These are phyloP conservation scores for Heliconius hortense DNA, from an alignment of 2,888 invertebrate species.

Conservation along the genomic window DNA sequence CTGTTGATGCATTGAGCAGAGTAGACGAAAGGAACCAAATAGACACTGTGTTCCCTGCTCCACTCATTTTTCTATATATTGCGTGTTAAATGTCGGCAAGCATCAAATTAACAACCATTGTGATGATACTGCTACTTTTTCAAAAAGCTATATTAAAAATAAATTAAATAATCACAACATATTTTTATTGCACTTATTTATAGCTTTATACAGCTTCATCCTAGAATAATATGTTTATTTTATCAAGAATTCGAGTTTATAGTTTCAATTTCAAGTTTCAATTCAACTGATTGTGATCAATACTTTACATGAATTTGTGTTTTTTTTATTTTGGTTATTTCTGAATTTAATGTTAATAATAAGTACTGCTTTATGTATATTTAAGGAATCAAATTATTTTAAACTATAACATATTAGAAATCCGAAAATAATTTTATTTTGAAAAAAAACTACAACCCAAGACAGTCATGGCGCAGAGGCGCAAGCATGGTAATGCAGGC, in stretches of 20 bases:
- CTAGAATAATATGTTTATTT: constrained; percentile 26
- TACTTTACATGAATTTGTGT: not conserved
- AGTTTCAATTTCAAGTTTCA: no score
- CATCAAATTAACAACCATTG: no score
- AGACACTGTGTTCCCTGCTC: no score
- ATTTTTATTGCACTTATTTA: constrained; percentile 23
- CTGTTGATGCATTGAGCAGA: no score
- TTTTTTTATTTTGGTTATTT: not conserved
- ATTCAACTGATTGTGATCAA: constrained; percentile 11
- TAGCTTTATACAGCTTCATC: constrained; percentile 18
- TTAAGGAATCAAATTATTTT: not conserved
- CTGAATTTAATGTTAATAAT: not conserved
- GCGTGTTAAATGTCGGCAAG: no score
- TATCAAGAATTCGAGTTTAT: constrained; percentile 28
- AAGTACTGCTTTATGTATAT: no score
- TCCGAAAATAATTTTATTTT: not conserved
- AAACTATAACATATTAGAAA: not conserved
- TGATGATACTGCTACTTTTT: no score
- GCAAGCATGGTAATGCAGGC: no score
- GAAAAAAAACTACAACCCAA: not conserved
- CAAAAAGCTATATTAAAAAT: no score
- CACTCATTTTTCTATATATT: no score
- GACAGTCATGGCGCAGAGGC: no score
- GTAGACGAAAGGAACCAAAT: no score
- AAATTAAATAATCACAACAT: constrained; percentile 13